phyloP scores from a whole-genome alignment of 2,797 vertebrate genomes.

The Danio jaintianensis region DNA sequence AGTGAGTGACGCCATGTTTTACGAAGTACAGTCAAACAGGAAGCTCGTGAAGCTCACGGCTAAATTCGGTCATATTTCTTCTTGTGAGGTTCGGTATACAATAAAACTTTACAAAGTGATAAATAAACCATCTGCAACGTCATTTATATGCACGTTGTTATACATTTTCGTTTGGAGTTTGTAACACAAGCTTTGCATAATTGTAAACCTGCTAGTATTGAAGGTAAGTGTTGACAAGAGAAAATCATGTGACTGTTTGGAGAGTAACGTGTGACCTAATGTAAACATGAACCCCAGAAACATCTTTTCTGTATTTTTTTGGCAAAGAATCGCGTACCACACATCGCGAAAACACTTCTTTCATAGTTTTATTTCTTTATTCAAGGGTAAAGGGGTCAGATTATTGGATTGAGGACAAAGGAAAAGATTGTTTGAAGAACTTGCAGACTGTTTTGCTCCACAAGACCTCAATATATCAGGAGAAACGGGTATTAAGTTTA shows the following conservation, averaged over 20 bases:
- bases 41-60: background rate
- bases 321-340: background rate
- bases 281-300: background rate
- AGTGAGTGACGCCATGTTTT: background rate
- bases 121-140: background rate
- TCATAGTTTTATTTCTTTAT: background rate
- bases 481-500: too few relatives aligned
- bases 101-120: background rate
- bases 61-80: background rate
- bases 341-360: background rate
- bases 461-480: too few relatives aligned
- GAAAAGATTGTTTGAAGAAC: background rate
- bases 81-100: background rate
- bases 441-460: too few relatives aligned
- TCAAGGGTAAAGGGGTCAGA: too few relatives aligned
- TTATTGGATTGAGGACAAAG: background rate
- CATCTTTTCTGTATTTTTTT: background rate
- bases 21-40: slow-evolving; percentile 3
- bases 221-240: slow-evolving; percentile 3
- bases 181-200: background rate
- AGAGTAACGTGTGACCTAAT: background rate
- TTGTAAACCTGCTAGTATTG: background rate
- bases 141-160: background rate
- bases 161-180: background rate
- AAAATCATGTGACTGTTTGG: background rate